Evolutionary conservation across 2,888 invertebrate species (phyloP).

Genomic region (Cosmia trapezina): DNA sequence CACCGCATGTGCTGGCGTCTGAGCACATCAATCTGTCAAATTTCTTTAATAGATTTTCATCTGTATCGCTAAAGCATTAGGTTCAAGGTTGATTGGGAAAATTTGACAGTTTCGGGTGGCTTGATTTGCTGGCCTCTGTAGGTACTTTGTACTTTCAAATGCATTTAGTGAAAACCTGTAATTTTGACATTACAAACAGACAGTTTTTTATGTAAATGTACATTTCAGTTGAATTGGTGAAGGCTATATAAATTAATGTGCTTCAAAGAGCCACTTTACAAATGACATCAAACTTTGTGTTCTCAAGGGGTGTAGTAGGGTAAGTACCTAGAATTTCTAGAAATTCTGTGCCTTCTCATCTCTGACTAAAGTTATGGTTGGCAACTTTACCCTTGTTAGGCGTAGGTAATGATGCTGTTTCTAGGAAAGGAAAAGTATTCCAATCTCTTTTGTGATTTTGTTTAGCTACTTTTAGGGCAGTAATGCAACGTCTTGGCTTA

Average conservation of each 20-base stretch:
- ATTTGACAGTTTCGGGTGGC: too few species aligned
- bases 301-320: constrained; percentile 17
- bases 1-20: too few species aligned
- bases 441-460: constrained; percentile 26
- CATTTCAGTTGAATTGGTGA: constrained; percentile 15
- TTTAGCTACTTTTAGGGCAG: constrained; percentile 11
- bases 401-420: constrained; percentile 26
- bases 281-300: constrained; percentile 51
- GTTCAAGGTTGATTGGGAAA: too few species aligned
- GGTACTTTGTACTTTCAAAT: too few species aligned
- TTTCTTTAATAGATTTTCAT: too few species aligned
- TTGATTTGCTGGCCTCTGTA: too few species aligned
- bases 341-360: constrained; percentile 43
- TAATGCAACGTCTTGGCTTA: constrained; percentile 5
- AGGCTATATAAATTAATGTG: constrained; percentile 23
- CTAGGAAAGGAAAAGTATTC: constrained; percentile 24
- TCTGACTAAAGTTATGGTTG: constrained; percentile 29
- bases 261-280: constrained; percentile 39
- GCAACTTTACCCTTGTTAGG: constrained; percentile 37
- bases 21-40: too few species aligned
- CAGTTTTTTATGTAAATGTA: not conserved
- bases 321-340: constrained; percentile 21
- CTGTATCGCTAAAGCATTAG: too few species aligned
- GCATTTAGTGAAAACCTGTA: too few species aligned
- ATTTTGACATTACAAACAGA: too few species aligned